A percentile compares a stretch with the other conserved stretches of the same genome.
phyloP scores from a whole-genome alignment of 2,113 vertebrate species.

The Fukomys damarensis region DNA sequence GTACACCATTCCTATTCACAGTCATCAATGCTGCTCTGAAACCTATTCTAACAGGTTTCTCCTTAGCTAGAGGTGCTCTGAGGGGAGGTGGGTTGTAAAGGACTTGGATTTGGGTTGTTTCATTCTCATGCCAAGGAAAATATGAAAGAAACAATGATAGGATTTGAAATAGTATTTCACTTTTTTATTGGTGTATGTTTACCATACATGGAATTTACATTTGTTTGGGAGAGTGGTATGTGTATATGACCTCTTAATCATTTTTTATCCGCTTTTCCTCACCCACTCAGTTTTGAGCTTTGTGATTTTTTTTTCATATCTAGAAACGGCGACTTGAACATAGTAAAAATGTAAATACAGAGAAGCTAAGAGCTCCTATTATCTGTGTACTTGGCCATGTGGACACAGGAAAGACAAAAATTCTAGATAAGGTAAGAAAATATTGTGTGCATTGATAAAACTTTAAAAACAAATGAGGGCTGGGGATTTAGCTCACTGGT shows the following conservation, averaged over 20 bases:
- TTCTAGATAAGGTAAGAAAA: constrained; percentile 96
- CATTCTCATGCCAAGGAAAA: constrained; percentile 38
- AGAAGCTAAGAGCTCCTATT: constrained; percentile 93
- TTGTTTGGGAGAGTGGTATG: neutral
- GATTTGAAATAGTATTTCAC: constrained; percentile 31
- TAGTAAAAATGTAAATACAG: constrained; percentile 91
- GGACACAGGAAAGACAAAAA: constrained; percentile 99
- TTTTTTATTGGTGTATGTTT: neutral
- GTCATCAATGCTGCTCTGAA: neutral
- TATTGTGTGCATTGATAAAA: neutral
- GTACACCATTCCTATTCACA: neutral
- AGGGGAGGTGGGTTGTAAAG: neutral
- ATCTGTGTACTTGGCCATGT: constrained; percentile 99
- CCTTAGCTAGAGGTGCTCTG: neutral
- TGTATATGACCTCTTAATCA: neutral
- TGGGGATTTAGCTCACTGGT: no score
- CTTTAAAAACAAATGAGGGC: neutral
- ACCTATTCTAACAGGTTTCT: neutral
- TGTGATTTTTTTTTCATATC: constrained; percentile 27
- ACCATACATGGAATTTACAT: neutral
- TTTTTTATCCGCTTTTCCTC: neutral
- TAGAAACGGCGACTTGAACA: constrained; percentile 96
- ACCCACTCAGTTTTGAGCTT: neutral
- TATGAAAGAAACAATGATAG: neutral
- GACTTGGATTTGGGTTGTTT: neutral